Evolutionary conservation across 2,888 invertebrate species (phyloP).

Genomic region (Drosophila sordidula): DNA sequence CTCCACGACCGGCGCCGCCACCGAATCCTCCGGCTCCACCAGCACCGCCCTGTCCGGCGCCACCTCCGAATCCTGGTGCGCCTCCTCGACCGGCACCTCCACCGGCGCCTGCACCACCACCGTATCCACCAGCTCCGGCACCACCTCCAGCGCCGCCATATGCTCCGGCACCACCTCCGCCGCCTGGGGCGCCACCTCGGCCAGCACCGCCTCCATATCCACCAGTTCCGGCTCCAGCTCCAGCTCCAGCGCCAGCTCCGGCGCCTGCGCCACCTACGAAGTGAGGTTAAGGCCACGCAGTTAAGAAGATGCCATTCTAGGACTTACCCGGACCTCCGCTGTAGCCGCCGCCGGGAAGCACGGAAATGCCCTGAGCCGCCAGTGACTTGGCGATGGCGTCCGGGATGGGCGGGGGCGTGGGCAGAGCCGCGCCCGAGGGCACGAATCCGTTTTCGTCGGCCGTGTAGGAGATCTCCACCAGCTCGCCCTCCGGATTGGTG

Average conservation of each 20-base stretch:
- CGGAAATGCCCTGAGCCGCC: conserved; percentile 85
- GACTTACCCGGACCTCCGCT: conserved; percentile 73
- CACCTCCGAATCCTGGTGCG: conserved; percentile 15
- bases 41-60: conserved; percentile 19
- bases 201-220: conserved; percentile 23
- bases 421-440: conserved; percentile 87
- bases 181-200: conserved; percentile 16
- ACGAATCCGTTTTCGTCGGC: conserved; percentile 90
- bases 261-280: conserved; percentile 24
- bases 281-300: not conserved
- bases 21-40: conserved; percentile 44
- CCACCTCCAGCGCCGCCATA: conserved; percentile 5
- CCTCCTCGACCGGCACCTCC: conserved; percentile 17
- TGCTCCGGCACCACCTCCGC: conserved; percentile 28
- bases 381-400: conserved; percentile 87
- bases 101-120: conserved; percentile 14
- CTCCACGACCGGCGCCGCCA: conserved; percentile 15
- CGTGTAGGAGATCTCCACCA: conserved; percentile 87
- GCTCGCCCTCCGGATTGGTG: conserved; percentile 88
- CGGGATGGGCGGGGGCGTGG: conserved; percentile 89
- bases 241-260: conserved; percentile 18
- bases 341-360: conserved; percentile 85
- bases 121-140: conserved; percentile 5
- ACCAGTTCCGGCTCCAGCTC: not conserved
- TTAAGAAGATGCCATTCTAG: not conserved